These are phyloP conservation scores for Pristis pectinata DNA, from an alignment of 2,797 vertebrate genomes.

Conservation along the genomic window DNA sequence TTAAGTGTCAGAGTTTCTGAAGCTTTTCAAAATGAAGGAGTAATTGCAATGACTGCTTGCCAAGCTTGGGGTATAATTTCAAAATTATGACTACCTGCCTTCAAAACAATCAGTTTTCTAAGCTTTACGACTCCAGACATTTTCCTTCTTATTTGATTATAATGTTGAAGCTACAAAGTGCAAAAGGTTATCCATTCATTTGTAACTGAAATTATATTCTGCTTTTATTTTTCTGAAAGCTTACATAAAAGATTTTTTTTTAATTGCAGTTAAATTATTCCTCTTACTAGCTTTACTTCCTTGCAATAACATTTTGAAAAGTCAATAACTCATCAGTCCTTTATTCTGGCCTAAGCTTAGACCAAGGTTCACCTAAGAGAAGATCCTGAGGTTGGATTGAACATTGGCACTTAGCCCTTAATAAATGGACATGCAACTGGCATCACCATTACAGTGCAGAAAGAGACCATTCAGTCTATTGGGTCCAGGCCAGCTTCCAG, in stretches of 20 bases:
- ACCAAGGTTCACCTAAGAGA: background rate
- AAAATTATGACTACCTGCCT: background rate
- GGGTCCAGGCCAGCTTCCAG: too few relatives aligned
- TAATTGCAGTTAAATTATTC: background rate
- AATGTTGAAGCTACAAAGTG: background rate
- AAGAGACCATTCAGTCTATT: too few relatives aligned
- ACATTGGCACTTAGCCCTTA: background rate
- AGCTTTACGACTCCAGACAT: background rate
- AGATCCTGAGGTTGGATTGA: background rate
- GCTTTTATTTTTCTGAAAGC: background rate
- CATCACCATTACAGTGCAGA: background rate
- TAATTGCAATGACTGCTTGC: background rate
- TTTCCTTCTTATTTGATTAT: background rate
- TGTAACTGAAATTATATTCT: background rate
- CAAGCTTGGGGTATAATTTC: background rate
- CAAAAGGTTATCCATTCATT: conserved; percentile 13
- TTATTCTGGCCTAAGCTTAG: background rate
- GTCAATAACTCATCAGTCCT: background rate
- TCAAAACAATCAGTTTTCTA: background rate
- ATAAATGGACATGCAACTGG: background rate
- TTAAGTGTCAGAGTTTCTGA: conserved; percentile 51
- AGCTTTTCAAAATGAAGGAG: conserved; percentile 41
- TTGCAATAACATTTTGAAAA: background rate
- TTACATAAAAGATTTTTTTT: background rate
- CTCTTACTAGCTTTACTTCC: background rate